Percentiles rank a stretch among this genome's conserved stretches.
phyloP scores from a whole-genome alignment of 2,113 vertebrate species.

The Microcebus tavaratra region DNA sequence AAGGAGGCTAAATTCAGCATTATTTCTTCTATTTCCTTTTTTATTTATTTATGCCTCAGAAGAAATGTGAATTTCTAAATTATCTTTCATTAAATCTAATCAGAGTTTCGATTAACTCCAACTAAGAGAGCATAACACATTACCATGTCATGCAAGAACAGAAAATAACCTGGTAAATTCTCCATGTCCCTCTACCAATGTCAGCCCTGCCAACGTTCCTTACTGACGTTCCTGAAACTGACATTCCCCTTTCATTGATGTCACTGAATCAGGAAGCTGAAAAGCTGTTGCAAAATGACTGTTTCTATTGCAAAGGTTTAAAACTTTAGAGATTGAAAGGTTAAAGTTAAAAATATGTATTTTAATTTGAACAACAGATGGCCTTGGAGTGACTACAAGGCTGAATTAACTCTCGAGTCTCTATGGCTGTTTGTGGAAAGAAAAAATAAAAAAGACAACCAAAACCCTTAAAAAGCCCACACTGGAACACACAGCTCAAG shows the following conservation, averaged over 20 bases:
- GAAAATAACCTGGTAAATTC: slow-evolving; percentile 72
- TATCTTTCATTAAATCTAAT: slow-evolving; percentile 67
- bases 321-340: slow-evolving; percentile 83
- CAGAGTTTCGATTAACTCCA: slow-evolving; percentile 56
- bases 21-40: slow-evolving; percentile 47
- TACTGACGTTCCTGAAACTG: slow-evolving; percentile 74
- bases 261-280: slow-evolving; percentile 77
- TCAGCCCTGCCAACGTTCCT: slow-evolving; percentile 64
- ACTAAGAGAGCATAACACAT: slow-evolving; percentile 33
- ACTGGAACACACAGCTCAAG: slow-evolving; percentile 72
- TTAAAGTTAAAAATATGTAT: slow-evolving; percentile 84
- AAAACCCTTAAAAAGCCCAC: slow-evolving; percentile 78
- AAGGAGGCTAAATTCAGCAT: slow-evolving; percentile 38
- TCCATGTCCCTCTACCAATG: slow-evolving; percentile 12
- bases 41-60: slow-evolving; percentile 70
- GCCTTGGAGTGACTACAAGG: slow-evolving; percentile 81
- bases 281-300: slow-evolving; percentile 80
- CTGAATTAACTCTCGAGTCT: slow-evolving; percentile 80
- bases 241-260: slow-evolving; percentile 80
- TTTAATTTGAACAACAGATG: slow-evolving; percentile 84
- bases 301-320: slow-evolving; percentile 80
- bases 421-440: slow-evolving; percentile 74
- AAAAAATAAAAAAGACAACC: slow-evolving; percentile 75
- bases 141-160: slow-evolving; percentile 65
- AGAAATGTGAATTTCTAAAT: slow-evolving; percentile 70